Evolutionary conservation across 2,888 invertebrate genomes (phyloP).

Genomic region (Trachelus iudaicus): DNA sequence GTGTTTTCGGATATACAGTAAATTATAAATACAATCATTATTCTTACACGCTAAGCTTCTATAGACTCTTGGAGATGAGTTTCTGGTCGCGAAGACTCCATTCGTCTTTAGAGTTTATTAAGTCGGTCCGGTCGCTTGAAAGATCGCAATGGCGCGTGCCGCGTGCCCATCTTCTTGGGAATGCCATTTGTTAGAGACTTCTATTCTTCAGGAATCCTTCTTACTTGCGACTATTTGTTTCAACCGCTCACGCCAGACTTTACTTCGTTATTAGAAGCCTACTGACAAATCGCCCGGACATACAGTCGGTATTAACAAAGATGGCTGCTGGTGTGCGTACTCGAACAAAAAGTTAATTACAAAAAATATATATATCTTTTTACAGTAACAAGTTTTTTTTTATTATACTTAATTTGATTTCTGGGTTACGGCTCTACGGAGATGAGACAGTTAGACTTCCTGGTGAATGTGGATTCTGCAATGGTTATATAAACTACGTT

Average conservation of each 20-base stretch:
- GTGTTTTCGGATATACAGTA: no score
- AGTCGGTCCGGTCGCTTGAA: conserved; percentile 41
- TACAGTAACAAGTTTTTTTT: no score
- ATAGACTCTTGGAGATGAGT: background rate
- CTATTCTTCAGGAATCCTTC: background rate
- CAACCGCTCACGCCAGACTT: conserved; percentile 29
- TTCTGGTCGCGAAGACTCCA: conserved; percentile 8
- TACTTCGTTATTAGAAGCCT: conserved; percentile 27
- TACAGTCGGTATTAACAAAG: no score
- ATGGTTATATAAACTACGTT: background rate
- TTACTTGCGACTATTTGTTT: conserved; percentile 52
- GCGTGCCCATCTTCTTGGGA: conserved; percentile 38
- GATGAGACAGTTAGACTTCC: background rate
- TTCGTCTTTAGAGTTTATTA: conserved; percentile 33
- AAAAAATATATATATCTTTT: no score
- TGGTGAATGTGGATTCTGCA: conserved; percentile 1
- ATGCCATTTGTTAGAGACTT: conserved; percentile 20
- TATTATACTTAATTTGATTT: no score
- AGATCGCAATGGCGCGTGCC: conserved; percentile 57
- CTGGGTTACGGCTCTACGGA: no score
- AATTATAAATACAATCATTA: no score
- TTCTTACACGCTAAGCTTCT: no score
- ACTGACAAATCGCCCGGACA: conserved; percentile 24
- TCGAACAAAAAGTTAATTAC: no score
- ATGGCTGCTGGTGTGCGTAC: conserved; percentile 5